Conservation (phyloP, 2,888 invertebrate genomes). For the Ommatoiulus sabulosus region DNA sequence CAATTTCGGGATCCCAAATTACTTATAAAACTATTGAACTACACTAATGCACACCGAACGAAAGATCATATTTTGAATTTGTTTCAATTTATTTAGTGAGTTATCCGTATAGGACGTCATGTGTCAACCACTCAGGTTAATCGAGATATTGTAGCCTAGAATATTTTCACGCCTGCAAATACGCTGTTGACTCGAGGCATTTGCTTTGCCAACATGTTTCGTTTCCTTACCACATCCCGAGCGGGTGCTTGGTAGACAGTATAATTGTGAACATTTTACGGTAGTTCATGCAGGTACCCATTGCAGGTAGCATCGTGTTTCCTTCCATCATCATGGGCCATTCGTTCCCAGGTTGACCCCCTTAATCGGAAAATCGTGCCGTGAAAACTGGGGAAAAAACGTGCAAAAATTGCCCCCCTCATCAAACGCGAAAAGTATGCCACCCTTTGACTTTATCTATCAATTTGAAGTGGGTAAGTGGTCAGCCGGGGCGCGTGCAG, state of each 20-base stretch:
- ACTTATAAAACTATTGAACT: no score
- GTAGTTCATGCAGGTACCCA: neutral
- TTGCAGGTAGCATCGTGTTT: conserved; percentile 15
- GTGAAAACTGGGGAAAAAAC: neutral
- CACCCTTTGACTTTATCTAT: conserved; percentile 40
- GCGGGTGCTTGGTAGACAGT: neutral
- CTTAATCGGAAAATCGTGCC: conserved; percentile 24
- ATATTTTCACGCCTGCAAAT: no score
- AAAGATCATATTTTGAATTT: no score
- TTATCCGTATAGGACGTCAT: no score
- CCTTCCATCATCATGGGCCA: neutral
- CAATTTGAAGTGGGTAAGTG: conserved; percentile 43
- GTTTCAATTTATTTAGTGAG: no score
- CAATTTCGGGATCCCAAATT: no score
- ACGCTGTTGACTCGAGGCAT: no score
- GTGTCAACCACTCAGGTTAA: no score
- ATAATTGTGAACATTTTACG: neutral
- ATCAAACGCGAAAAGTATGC: conserved; percentile 17
- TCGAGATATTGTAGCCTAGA: no score
- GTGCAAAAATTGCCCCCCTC: conserved; percentile 40
- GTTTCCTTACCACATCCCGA: no score
- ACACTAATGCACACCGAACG: no score
- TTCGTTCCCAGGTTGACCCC: conserved; percentile 15
- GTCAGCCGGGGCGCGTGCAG: conserved; percentile 37
- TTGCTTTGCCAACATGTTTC: no score